Evolutionary conservation across 2,113 vertebrate species (phyloP), one percentile per base, ranked within the genome.

Genomic region (Peromyscus leucopus): DNA sequence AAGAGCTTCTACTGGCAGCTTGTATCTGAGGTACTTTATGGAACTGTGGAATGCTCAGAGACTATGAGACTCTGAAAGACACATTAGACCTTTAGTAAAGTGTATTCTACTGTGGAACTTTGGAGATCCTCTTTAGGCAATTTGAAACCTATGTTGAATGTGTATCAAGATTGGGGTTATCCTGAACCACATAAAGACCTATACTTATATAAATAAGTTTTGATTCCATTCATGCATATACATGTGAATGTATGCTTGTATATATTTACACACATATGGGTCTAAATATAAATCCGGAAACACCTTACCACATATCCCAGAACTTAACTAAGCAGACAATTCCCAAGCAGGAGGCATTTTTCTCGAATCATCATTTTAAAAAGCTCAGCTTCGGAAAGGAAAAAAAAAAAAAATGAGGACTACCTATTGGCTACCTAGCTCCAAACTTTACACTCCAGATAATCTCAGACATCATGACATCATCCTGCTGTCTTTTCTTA

Each of bases 281-380:
- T 1, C 13, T 48, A n/a, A 9, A 46, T 2, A 67, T 12, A 28
- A 13, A 33, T 19, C 16, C 19, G 61, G 22, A 59, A 76, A 83
- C 9, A 79, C 7, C 12, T 17, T 28, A 79, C 33, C 6, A 74
- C 42, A 5, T 57, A 39, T 48, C 55, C 86, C 24, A 7, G 17
- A 84, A 93, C 39, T 55, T 92, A 55, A 69, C 69, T 39, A 48
- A 87, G 39, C 6, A 92, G 48, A n/a, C 33, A 91, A 67, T 46
- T 65, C 72, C 75, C 72, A 4, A 48, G 36, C 33, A 90, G 31
- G 21, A 91, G 22, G 12, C 46, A 82, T 80, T 95, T 95, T 95
- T 85, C 69, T 71, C 39, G 17, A 93, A 95, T 28, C 61, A 96
- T 82, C 2, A 2, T 93, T 83, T 90, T 55, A 78, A 94, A 88